Conservation (phyloP, 2,113 vertebrate genomes). For the Urocynchramus pylzowi region DNA sequence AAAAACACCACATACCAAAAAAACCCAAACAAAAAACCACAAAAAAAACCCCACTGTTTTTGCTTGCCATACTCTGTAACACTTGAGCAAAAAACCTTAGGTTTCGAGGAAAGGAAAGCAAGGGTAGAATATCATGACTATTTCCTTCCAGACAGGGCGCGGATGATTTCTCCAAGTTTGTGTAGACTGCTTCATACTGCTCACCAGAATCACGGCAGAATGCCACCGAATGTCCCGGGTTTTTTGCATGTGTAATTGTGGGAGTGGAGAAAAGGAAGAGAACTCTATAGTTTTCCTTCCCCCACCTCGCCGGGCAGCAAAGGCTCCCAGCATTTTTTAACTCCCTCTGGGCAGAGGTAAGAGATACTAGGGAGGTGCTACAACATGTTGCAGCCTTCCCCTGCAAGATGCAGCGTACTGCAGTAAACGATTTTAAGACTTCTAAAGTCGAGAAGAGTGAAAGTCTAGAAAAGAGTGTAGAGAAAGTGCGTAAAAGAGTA, state of each 20-base stretch:
- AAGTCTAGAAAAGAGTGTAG: no score
- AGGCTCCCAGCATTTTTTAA: not conserved
- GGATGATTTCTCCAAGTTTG: not conserved
- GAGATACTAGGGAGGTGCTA: fast-evolving
- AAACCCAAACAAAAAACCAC: no score
- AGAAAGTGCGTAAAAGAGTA: fast-evolving
- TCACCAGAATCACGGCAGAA: not conserved
- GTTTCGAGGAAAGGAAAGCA: not conserved
- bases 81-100: not conserved
- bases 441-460: fast-evolving
- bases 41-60: not conserved
- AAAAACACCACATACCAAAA: not conserved
- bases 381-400: not conserved
- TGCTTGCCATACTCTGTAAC: not conserved
- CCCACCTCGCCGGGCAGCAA: not conserved
- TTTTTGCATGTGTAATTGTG: fast-evolving
- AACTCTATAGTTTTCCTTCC: not conserved
- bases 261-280: fast-evolving
- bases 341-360: fast-evolving
- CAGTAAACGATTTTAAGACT: fast-evolving
- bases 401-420: fast-evolving
- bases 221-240: fast-evolving
- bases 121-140: fast-evolving
- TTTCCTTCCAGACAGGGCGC: fast-evolving
- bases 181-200: not conserved